Percentiles rank a stretch among this genome's conserved stretches.
Evolutionary conservation across 2,888 invertebrate species (phyloP).

Genomic region (Meliscaeva auricollis): DNA sequence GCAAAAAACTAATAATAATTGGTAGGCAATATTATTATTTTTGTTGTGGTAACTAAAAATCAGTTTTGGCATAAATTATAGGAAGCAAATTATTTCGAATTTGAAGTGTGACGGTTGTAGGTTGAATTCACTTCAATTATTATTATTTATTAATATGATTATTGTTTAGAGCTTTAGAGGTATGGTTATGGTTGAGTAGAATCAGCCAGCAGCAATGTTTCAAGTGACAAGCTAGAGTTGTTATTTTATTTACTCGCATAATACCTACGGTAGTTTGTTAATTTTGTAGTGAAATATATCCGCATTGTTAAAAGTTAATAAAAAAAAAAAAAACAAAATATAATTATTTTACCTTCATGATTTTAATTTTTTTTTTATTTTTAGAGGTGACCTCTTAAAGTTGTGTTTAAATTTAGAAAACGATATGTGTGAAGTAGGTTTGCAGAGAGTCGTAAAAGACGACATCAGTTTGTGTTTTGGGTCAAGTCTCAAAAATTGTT

Average conservation of each 20-base stretch:
- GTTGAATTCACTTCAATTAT: conserved; percentile 21
- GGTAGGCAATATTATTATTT: conserved; percentile 7
- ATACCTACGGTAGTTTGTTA: background rate
- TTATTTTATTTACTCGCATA: too few relatives aligned
- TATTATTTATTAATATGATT: background rate
- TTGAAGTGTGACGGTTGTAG: conserved; percentile 32
- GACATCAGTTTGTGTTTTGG: too few relatives aligned
- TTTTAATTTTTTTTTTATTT: background rate
- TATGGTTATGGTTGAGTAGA: conserved; percentile 14
- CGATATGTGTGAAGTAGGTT: too few relatives aligned
- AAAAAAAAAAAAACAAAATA: background rate
- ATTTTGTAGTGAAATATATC: background rate
- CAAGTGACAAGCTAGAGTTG: conserved; percentile 17
- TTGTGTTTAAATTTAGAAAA: too few relatives aligned
- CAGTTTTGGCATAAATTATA: conserved; percentile 47
- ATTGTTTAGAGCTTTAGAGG: conserved; percentile 23
- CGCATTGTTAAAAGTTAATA: background rate
- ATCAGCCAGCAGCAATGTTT: background rate
- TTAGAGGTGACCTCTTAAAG: too few relatives aligned
- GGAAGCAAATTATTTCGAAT: conserved; percentile 64
- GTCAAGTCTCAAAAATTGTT: too few relatives aligned
- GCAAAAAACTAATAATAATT: background rate
- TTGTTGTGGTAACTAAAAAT: conserved; percentile 77
- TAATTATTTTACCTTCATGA: background rate
- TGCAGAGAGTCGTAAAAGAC: too few relatives aligned